Conservation (phyloP, 2,888 invertebrate genomes). For the Andricus curvator region DNA sequence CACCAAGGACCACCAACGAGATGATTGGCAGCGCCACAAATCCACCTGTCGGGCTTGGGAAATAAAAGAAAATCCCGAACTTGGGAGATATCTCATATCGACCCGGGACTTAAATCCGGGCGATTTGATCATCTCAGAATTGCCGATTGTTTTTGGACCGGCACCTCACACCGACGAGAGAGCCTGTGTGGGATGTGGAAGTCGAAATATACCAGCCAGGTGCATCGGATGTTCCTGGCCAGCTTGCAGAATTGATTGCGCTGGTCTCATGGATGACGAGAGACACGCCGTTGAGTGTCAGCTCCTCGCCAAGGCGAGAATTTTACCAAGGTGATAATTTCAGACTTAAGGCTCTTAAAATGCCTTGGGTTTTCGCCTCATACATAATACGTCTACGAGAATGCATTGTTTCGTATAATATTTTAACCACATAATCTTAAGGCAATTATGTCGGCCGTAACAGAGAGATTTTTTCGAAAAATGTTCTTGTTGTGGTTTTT, state of each 20-base stretch:
- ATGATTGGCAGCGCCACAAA: slow-evolving; percentile 85
- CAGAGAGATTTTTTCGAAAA: too few relatives aligned
- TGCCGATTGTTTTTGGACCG: slow-evolving; percentile 85
- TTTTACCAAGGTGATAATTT: slow-evolving; percentile 68
- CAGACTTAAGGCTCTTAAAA: background rate
- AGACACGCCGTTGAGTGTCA: slow-evolving; percentile 87
- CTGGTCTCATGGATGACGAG: slow-evolving; percentile 82
- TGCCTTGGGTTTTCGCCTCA: too few relatives aligned
- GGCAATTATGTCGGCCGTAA: too few relatives aligned
- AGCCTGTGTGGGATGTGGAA: slow-evolving; percentile 89
- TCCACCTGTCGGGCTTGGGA: slow-evolving; percentile 82
- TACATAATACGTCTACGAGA: too few relatives aligned
- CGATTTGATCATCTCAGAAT: slow-evolving; percentile 83
- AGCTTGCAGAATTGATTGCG: slow-evolving; percentile 85
- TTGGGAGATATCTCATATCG: slow-evolving; percentile 85
- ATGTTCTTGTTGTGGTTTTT: too few relatives aligned
- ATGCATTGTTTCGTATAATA: too few relatives aligned
- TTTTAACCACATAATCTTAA: too few relatives aligned
- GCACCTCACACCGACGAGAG: slow-evolving; percentile 84
- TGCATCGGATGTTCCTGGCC: slow-evolving; percentile 90
- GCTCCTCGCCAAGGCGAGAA: slow-evolving; percentile 78
- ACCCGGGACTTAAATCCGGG: slow-evolving; percentile 82
- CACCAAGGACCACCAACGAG: slow-evolving; percentile 82
- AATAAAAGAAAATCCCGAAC: slow-evolving; percentile 80
- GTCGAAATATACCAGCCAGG: slow-evolving; percentile 77